These are phyloP conservation scores for Cinclus mexicanus DNA, from an alignment of 2,113 vertebrate species.

Conservation along the genomic window DNA sequence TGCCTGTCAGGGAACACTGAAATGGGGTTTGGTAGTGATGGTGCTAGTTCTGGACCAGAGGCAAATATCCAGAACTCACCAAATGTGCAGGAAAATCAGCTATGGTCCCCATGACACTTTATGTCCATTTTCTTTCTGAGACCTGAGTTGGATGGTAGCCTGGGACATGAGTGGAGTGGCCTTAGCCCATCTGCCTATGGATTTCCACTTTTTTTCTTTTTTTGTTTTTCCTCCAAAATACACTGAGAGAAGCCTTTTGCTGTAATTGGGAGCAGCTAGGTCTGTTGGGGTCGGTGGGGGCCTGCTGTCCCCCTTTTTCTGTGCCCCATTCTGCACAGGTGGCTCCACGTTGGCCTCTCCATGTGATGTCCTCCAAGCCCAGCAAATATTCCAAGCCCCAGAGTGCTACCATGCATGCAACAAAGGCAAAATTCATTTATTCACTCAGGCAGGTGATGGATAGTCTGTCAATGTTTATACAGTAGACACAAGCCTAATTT, in stretches of 20 bases:
- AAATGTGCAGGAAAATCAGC: not conserved
- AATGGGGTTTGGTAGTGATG: not conserved
- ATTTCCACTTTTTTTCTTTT: not conserved
- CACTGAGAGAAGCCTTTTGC: not conserved
- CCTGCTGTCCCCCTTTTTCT: not conserved
- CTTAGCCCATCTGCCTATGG: not conserved
- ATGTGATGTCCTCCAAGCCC: not conserved
- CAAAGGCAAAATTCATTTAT: constrained; percentile 60
- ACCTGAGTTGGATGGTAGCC: not conserved
- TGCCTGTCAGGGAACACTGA: not conserved
- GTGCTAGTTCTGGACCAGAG: not conserved
- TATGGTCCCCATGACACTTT: not conserved
- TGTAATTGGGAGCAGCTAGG: not conserved
- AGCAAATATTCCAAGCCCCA: not conserved
- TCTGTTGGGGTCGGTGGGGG: not conserved
- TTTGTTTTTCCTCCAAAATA: not conserved
- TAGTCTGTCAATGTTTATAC: constrained; percentile 71
- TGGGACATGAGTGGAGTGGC: not conserved
- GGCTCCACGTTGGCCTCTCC: not conserved
- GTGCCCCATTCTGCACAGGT: not conserved
- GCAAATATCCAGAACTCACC: not conserved
- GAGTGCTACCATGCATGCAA: not conserved
- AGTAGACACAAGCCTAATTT: constrained; percentile 70
- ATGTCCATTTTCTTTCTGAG: not conserved
- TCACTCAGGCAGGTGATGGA: constrained; percentile 56